Conservation (phyloP, 2,797 vertebrate genomes). For the Cyprinodon diabolis region DNA sequence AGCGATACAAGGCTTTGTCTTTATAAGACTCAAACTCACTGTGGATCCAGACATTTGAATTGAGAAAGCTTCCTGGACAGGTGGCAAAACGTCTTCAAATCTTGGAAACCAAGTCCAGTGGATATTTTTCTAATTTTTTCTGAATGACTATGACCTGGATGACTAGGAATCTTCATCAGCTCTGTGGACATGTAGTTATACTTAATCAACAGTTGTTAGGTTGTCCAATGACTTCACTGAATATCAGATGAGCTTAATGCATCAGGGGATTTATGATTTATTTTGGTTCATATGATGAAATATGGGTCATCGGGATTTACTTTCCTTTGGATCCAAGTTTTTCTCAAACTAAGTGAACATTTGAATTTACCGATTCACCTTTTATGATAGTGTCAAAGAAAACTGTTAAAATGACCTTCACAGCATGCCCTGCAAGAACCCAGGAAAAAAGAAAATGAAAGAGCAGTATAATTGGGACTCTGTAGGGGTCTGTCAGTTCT, state of each 20-base stretch:
- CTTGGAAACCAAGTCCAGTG: too few species aligned
- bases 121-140: too few species aligned
- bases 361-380: neutral
- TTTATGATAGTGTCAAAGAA: neutral
- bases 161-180: too few species aligned
- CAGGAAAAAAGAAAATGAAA: neutral
- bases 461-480: constrained; percentile 21
- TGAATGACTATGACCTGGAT: too few species aligned
- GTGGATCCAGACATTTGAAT: too few species aligned
- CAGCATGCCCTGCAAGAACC: constrained; percentile 8
- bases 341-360: neutral
- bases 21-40: too few species aligned
- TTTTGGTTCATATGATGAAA: neutral
- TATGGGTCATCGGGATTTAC: neutral
- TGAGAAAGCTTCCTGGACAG: too few species aligned
- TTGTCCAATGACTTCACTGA: neutral
- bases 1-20: too few species aligned
- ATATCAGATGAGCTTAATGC: neutral
- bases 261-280: neutral
- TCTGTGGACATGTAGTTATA: too few species aligned
- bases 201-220: too few species aligned
- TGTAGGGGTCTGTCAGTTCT: constrained; percentile 31
- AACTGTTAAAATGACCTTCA: constrained; percentile 12
- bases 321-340: neutral
- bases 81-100: too few species aligned